These are phyloP conservation scores for Ctenopoma multispine DNA, from an alignment of 2,797 vertebrate genomes.

Conservation along the genomic window DNA sequence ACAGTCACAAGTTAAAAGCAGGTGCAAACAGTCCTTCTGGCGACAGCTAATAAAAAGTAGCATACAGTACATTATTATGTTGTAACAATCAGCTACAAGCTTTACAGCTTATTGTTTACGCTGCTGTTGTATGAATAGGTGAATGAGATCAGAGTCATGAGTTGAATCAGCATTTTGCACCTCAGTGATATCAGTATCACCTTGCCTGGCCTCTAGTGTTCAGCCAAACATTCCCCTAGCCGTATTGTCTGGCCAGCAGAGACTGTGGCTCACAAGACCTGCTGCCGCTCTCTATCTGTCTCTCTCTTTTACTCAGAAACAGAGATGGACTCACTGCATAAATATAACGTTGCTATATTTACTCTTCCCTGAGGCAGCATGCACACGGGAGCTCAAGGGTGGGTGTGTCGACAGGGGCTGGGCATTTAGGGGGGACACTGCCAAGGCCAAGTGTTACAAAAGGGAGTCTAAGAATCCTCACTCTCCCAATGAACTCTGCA, in stretches of 20 bases:
- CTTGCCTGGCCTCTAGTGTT: conserved; percentile 21
- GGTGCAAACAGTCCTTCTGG: conserved; percentile 50
- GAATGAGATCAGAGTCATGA: conserved; percentile 47
- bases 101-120: conserved; percentile 29
- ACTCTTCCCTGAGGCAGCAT: conserved; percentile 65
- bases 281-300: conserved; percentile 54
- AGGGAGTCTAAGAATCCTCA: conserved; percentile 6
- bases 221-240: conserved; percentile 36
- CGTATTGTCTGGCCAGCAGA: conserved; percentile 37
- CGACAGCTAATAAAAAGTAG: conserved; percentile 37
- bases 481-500: neutral
- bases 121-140: conserved; percentile 25
- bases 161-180: conserved; percentile 52
- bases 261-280: conserved; percentile 66
- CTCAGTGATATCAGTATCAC: conserved; percentile 11
- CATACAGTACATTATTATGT: conserved; percentile 20
- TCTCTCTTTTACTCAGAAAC: conserved; percentile 63
- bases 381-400: conserved; percentile 55
- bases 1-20: conserved; percentile 63
- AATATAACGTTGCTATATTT: conserved; percentile 83
- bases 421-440: conserved; percentile 16
- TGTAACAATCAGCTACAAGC: conserved; percentile 11
- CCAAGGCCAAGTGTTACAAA: conserved; percentile 22
- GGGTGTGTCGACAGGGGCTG: conserved; percentile 53
- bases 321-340: conserved; percentile 71